These are phyloP conservation scores for Holcopasites calliopsidis DNA, from an alignment of 1,140 invertebrate species.

Conservation along the genomic window DNA sequence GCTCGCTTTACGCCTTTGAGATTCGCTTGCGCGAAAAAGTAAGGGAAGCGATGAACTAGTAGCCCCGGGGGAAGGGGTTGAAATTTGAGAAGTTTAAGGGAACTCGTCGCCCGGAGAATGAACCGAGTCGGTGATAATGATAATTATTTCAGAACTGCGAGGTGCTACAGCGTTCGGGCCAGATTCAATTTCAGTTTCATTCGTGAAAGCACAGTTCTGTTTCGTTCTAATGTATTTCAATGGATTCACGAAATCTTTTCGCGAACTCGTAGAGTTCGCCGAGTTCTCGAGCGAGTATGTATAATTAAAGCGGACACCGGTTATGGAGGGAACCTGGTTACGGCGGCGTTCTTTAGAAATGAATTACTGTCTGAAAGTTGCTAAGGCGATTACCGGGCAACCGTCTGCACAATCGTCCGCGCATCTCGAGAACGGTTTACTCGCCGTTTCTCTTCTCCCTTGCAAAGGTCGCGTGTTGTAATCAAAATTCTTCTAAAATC, in stretches of 20 bases:
- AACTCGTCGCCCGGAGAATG: neutral
- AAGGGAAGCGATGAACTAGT: neutral
- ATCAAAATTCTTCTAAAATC: neutral
- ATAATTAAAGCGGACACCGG: constrained; percentile 27
- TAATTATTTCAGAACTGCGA: neutral
- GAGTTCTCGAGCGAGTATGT: neutral
- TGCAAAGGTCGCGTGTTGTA: neutral
- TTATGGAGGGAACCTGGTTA: constrained; percentile 36
- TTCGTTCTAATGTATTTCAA: constrained; percentile 33
- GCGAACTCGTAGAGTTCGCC: neutral
- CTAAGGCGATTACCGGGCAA: constrained; percentile 20
- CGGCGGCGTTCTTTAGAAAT: constrained; percentile 27
- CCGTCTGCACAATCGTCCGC: constrained; percentile 17
- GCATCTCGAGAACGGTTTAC: neutral
- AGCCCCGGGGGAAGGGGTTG: neutral
- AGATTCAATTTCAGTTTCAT: constrained; percentile 10
- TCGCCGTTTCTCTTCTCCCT: neutral
- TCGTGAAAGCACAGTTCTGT: neutral
- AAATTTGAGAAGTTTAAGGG: neutral
- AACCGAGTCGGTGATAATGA: neutral
- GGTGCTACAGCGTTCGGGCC: neutral
- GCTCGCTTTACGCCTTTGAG: neutral
- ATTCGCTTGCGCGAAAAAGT: too few species aligned
- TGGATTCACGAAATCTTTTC: constrained; percentile 18
- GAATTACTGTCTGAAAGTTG: constrained; percentile 35